These are phyloP conservation scores for Frankliniella fusca DNA, from an alignment of 2,888 invertebrate genomes.

Conservation along the genomic window DNA sequence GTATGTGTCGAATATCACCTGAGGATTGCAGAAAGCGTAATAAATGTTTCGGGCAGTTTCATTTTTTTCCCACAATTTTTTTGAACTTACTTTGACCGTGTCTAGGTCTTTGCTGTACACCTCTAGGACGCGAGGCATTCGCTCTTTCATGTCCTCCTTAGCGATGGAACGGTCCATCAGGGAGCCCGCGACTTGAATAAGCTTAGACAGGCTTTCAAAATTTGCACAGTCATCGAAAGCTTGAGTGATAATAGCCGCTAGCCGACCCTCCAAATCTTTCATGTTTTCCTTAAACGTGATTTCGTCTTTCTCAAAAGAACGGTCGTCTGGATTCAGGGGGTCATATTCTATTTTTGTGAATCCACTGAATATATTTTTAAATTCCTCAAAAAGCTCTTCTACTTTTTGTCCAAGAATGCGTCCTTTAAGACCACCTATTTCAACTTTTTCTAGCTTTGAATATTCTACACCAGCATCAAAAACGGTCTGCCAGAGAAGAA, in stretches of 20 bases:
- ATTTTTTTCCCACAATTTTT: conserved; percentile 6
- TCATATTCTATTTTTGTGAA: conserved; percentile 60
- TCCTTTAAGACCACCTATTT: conserved; percentile 66
- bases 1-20: conserved; percentile 44
- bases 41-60: not conserved
- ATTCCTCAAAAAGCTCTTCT: conserved; percentile 45
- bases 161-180: conserved; percentile 72
- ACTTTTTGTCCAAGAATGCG: conserved; percentile 56
- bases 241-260: conserved; percentile 74
- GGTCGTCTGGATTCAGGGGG: conserved; percentile 66
- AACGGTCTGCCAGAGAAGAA: conserved; percentile 52
- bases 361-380: conserved; percentile 46
- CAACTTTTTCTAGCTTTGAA: conserved; percentile 79
- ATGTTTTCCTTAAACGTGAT: conserved; percentile 57
- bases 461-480: conserved; percentile 76
- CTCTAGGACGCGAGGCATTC: conserved; percentile 61
- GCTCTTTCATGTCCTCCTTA: conserved; percentile 63
- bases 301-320: conserved; percentile 63
- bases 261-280: conserved; percentile 68
- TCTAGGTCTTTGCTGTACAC: conserved; percentile 64
- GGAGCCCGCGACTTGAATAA: conserved; percentile 68
- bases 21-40: conserved; percentile 34
- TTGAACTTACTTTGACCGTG: conserved; percentile 54
- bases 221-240: conserved; percentile 76
- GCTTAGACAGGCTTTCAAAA: conserved; percentile 60